Evolutionary conservation across 2,888 invertebrate genomes (phyloP).

Genomic region (Dioctria rufipes): DNA sequence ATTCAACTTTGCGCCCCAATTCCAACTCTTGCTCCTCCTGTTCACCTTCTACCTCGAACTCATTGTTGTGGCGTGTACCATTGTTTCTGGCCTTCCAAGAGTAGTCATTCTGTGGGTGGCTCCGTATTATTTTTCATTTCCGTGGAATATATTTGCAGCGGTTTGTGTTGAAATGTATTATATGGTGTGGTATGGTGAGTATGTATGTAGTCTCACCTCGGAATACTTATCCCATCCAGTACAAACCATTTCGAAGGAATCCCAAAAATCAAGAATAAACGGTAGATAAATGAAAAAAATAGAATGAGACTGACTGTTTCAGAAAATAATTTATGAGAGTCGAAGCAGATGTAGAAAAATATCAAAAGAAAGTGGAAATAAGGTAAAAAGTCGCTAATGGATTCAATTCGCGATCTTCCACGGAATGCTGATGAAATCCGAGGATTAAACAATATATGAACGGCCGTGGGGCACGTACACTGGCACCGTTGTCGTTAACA

Average conservation of each 20-base stretch:
- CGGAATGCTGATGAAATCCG: conserved; percentile 40
- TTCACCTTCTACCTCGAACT: not conserved
- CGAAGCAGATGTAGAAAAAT: conserved; percentile 43
- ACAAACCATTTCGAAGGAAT: not conserved
- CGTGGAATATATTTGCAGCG: not conserved
- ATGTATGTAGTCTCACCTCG: too few relatives aligned
- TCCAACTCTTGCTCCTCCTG: not conserved
- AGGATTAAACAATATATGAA: conserved; percentile 18
- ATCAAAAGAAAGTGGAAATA: conserved; percentile 38
- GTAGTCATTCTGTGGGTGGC: not conserved
- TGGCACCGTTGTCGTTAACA: not conserved
- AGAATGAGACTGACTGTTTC: not conserved
- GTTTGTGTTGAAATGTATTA: not conserved
- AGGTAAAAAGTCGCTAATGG: conserved; percentile 46
- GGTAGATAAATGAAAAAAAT: not conserved
- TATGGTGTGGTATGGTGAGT: too few relatives aligned
- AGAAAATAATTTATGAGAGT: conserved; percentile 34
- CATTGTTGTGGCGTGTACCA: not conserved
- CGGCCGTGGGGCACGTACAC: conserved; percentile 9
- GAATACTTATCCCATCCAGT: not conserved
- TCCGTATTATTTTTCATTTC: conserved; percentile 12
- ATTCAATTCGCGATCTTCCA: conserved; percentile 46
- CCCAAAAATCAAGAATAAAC: conserved; percentile 14
- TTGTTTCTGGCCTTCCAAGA: conserved; percentile 4
- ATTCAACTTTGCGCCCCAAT: conserved; percentile 3